phyloP scores from a whole-genome alignment of 1,140 invertebrate species.

The Rhopalosiphum padi region DNA sequence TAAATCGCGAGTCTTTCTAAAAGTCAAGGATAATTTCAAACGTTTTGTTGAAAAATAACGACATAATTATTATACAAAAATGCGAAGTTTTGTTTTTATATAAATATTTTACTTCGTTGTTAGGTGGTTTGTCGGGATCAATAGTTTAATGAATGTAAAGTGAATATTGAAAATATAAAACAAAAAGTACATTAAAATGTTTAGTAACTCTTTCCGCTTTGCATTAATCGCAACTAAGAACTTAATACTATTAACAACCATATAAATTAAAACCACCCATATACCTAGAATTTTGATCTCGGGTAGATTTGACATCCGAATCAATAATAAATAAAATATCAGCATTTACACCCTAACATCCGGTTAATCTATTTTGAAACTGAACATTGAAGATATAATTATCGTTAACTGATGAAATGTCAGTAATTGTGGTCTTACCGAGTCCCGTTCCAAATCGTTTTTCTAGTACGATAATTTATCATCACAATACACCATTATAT shows the following conservation, averaged over 20 bases:
- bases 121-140: neutral
- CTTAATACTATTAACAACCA: neutral
- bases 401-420: no score
- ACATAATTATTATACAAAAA: slow-evolving; percentile 5
- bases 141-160: neutral
- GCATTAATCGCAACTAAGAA: neutral
- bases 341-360: neutral
- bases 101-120: neutral
- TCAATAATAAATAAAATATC: neutral
- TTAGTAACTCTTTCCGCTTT: neutral
- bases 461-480: neutral
- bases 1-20: neutral
- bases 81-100: neutral
- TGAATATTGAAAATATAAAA: neutral
- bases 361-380: neutral
- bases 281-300: neutral
- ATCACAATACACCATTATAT: neutral
- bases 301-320: neutral
- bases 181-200: neutral
- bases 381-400: neutral
- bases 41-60: neutral
- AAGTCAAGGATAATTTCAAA: slow-evolving; percentile 9
- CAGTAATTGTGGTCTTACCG: no score
- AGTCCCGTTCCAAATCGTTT: no score
- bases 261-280: neutral